Percentiles rank a stretch among this genome's conserved stretches.
phyloP scores from a whole-genome alignment of 1,140 invertebrate genomes.

The Trichonephila clavata region DNA sequence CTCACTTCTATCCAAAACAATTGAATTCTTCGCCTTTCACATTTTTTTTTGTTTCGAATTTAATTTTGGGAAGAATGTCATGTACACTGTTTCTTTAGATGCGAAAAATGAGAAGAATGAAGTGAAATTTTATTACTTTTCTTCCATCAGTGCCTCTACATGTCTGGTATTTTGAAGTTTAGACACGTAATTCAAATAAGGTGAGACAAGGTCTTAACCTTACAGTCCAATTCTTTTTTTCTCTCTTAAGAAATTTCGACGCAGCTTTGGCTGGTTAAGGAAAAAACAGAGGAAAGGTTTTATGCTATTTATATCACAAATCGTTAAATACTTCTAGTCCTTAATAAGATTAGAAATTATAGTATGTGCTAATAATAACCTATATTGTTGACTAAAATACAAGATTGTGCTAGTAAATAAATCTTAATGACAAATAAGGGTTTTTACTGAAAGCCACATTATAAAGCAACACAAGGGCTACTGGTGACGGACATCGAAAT shows the following conservation, averaged over 20 bases:
- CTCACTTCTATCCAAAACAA: neutral
- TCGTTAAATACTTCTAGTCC: too few relatives aligned
- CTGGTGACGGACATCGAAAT: too few relatives aligned
- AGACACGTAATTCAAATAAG: constrained; percentile 36
- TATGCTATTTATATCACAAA: too few relatives aligned
- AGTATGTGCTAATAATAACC: too few relatives aligned
- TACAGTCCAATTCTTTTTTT: neutral
- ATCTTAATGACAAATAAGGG: too few relatives aligned
- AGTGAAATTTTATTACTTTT: neutral
- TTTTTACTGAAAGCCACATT: too few relatives aligned
- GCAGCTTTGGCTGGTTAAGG: neutral
- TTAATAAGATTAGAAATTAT: too few relatives aligned
- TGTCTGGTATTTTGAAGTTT: neutral
- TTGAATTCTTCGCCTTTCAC: neutral
- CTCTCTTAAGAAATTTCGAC: neutral
- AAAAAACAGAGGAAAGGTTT: neutral
- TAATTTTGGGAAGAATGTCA: constrained; percentile 41
- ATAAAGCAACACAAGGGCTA: too few relatives aligned
- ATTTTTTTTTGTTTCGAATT: neutral
- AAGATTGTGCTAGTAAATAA: too few relatives aligned
- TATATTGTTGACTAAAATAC: too few relatives aligned
- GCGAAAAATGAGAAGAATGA: constrained; percentile 13
- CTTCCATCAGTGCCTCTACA: neutral
- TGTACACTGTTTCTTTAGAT: constrained; percentile 18
- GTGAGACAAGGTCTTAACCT: neutral